Percentiles rank a stretch among this genome's conserved stretches.
Evolutionary conservation across 2,113 vertebrate genomes (phyloP).

Genomic region (Brachyistius frenatus): DNA sequence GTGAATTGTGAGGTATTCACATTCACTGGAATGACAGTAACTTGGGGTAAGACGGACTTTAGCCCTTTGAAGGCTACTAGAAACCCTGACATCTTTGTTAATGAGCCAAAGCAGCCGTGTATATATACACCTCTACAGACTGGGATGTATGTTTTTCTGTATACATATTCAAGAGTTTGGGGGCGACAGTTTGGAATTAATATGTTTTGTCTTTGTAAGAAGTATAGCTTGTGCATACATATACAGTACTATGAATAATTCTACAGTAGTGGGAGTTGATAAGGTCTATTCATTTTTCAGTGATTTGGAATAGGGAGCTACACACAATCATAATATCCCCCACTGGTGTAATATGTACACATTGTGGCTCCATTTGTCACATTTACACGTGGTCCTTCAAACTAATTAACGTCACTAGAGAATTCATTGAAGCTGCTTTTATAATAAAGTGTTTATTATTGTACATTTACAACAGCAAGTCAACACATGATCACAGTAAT

Average conservation of each 20-base stretch:
- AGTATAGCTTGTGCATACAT: conserved; percentile 54
- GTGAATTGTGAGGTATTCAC: conserved; percentile 53
- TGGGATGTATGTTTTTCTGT: neutral
- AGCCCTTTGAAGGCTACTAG: conserved; percentile 49
- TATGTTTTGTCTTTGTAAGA: conserved; percentile 58
- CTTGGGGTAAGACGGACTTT: conserved; percentile 44
- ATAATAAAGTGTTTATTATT: conserved; percentile 72
- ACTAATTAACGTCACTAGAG: conserved; percentile 54
- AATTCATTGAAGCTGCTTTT: conserved; percentile 49
- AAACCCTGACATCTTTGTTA: conserved; percentile 62
- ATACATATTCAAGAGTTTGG: conserved; percentile 40
- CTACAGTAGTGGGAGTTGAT: conserved; percentile 45
- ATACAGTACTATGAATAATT: conserved; percentile 69
- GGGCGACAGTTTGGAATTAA: conserved; percentile 50
- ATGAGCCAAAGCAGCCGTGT: conserved; percentile 45
- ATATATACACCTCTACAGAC: neutral
- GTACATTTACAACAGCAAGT: conserved; percentile 69
- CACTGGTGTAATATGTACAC: conserved; percentile 29
- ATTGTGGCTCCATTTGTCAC: conserved; percentile 59
- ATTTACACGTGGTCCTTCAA: conserved; percentile 49
- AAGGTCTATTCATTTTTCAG: conserved; percentile 72
- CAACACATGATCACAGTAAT: conserved; percentile 49
- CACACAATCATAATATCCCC: conserved; percentile 42
- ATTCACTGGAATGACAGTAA: conserved; percentile 50
- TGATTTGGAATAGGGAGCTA: conserved; percentile 44